Percentiles rank a stretch among this genome's conserved stretches.
Evolutionary conservation across 2,888 invertebrate genomes (phyloP).

Genomic region (Unio delphinus): DNA sequence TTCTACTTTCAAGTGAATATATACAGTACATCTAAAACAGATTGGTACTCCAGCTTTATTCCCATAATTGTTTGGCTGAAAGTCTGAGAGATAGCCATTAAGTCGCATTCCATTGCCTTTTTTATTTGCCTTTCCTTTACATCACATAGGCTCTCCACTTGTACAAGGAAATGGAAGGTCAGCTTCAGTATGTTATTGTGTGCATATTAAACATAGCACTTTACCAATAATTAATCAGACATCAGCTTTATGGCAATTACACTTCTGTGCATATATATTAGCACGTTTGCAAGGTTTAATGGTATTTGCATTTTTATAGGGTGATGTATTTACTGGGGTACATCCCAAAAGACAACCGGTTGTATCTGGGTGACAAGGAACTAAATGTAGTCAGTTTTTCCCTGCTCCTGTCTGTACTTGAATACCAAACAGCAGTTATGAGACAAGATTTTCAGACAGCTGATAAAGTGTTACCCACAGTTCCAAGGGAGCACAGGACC

Average conservation of each 20-base stretch:
- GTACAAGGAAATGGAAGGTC: too few species aligned
- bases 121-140: background rate
- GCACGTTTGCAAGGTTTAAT: background rate
- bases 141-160: background rate
- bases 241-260: background rate
- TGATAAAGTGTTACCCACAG: constrained; percentile 89
- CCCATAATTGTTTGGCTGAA: too few species aligned
- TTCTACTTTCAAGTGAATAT: too few species aligned
- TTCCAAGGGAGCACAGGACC: constrained; percentile 96
- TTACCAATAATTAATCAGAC: background rate
- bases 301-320: constrained; percentile 70
- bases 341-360: constrained; percentile 93
- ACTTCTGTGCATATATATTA: background rate
- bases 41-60: too few species aligned
- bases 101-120: too few species aligned
- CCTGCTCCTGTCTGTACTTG: constrained; percentile 90
- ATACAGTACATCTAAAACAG: too few species aligned
- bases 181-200: background rate
- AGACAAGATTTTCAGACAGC: constrained; percentile 95
- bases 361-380: constrained; percentile 98
- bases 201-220: background rate
- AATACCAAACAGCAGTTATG: constrained; percentile 99
- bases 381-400: constrained; percentile 87
- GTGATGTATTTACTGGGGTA: constrained; percentile 98
- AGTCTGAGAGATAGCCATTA: too few species aligned